Conservation (phyloP, 2,888 invertebrate species). For the Eumerus sabulonum region DNA sequence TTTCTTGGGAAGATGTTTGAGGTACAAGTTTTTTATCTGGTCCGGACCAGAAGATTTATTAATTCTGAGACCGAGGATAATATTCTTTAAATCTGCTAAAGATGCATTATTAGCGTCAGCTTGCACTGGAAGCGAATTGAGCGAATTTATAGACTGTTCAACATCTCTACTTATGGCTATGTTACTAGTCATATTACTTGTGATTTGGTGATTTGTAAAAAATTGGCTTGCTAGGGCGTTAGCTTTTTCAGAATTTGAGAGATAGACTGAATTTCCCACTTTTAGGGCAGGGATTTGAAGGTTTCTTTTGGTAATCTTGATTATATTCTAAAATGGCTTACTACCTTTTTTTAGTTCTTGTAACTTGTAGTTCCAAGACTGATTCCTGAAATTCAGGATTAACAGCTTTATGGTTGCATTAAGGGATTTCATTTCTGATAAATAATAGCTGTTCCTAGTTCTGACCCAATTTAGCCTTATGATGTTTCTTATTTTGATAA, state of each 20-base stretch:
- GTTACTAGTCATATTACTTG: background rate
- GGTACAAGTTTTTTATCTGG: constrained; percentile 1
- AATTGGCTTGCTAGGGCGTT: background rate
- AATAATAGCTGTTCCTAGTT: background rate
- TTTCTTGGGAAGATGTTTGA: constrained; percentile 6
- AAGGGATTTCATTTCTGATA: background rate
- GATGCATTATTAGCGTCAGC: background rate
- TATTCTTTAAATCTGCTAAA: background rate
- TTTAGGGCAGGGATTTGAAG: background rate
- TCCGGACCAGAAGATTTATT: background rate
- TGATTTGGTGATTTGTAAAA: background rate
- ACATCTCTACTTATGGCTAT: background rate
- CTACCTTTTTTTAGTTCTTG: background rate
- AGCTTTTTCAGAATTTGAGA: background rate
- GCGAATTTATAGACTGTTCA: constrained; percentile 1
- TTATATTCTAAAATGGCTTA: constrained; percentile 1
- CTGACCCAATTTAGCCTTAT: background rate
- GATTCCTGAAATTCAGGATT: background rate
- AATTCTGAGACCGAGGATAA: background rate
- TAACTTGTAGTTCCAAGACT: background rate
- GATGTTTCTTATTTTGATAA: background rate
- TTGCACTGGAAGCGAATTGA: background rate
- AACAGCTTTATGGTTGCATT: background rate
- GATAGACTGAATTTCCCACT: background rate
- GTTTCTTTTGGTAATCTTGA: background rate